Conservation (phyloP, 2,888 invertebrate genomes). For the Ctena decussata region DNA sequence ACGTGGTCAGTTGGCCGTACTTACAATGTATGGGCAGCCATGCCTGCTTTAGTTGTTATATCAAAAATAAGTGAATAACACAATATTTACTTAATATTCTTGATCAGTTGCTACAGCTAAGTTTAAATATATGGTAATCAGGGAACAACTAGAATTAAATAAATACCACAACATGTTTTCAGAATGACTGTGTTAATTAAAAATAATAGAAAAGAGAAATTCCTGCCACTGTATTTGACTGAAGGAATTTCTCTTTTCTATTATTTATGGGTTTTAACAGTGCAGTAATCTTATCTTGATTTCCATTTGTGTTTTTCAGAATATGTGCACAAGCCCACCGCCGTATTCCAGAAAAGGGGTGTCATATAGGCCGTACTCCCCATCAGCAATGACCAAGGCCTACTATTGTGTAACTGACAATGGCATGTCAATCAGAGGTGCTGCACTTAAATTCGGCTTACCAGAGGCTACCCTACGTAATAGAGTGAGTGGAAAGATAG, state of each 20-base stretch:
- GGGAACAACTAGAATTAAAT: background rate
- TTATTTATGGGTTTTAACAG: background rate
- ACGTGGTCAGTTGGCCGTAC: background rate
- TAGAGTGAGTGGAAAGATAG: background rate
- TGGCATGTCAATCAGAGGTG: background rate
- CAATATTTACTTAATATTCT: background rate
- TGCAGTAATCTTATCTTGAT: background rate
- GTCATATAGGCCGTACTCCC: background rate
- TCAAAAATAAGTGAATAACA: background rate
- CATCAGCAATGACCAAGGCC: conserved; percentile 2
- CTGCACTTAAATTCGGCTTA: background rate
- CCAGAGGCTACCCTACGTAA: background rate
- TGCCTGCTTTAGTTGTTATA: too few relatives aligned
- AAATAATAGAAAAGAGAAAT: too few relatives aligned
- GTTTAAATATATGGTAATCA: background rate
- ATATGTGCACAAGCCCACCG: background rate
- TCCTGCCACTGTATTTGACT: too few relatives aligned
- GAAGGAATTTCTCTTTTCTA: background rate
- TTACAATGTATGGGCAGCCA: too few relatives aligned
- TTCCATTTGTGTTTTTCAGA: background rate
- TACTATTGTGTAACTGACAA: background rate
- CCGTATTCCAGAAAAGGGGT: background rate
- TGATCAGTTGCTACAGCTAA: background rate
- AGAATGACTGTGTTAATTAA: too few relatives aligned
- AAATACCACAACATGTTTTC: too few relatives aligned